Percentiles rank a stretch among this genome's conserved stretches.
These are phyloP conservation scores for Azorinus chamasolen DNA, from an alignment of 2,888 invertebrate genomes.

Conservation along the genomic window DNA sequence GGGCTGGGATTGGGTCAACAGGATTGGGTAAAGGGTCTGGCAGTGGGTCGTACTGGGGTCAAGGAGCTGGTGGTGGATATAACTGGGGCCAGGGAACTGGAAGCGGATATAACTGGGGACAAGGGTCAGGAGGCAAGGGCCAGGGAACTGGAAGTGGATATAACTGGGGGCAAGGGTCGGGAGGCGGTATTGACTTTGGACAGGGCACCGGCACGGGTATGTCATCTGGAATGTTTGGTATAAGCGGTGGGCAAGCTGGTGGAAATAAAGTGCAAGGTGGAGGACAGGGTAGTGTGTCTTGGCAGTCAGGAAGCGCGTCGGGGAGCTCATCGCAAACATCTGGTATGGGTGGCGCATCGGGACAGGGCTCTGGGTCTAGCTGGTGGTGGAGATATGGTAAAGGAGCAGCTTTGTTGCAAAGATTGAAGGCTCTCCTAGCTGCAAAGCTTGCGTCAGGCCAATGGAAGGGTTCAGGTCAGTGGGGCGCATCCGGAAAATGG, in stretches of 20 bases:
- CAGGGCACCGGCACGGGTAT: not conserved
- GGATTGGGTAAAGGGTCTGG: not conserved
- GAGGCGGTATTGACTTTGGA: not conserved
- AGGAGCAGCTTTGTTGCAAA: conserved; percentile 19
- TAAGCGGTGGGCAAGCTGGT: not conserved
- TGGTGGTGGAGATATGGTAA: conserved; percentile 11
- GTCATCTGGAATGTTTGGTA: not conserved
- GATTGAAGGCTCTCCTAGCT: conserved; percentile 33
- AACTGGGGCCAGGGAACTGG: not conserved
- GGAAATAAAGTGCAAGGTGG: not conserved
- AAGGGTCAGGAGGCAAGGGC: not conserved
- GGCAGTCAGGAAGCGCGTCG: not conserved
- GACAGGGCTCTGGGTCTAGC: not conserved
- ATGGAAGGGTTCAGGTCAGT: conserved; percentile 12
- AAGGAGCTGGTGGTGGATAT: not conserved
- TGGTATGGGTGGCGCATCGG: not conserved
- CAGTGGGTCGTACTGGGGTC: not conserved
- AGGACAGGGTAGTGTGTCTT: not conserved
- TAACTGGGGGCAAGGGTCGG: not conserved
- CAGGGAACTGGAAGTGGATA: not conserved
- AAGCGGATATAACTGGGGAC: not conserved
- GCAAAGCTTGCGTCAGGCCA: conserved; percentile 30
- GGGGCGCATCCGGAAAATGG: conserved; percentile 6
- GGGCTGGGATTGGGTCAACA: not conserved
- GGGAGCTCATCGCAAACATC: not conserved